phyloP scores from a whole-genome alignment of 2,113 vertebrate species.

The Nothoprocta perdicaria region DNA sequence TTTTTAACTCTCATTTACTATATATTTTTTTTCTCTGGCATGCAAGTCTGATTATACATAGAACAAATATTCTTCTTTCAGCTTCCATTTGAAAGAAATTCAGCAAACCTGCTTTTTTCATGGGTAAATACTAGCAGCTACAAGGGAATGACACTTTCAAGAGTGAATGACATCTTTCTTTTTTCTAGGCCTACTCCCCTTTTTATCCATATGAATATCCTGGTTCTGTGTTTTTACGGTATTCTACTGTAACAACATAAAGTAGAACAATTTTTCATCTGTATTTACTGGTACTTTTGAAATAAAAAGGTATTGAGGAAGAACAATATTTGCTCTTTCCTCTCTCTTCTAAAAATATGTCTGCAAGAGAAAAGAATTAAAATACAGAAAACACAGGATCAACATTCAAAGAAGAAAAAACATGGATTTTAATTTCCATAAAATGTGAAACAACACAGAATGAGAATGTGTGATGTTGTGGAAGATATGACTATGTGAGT shows the following conservation, averaged over 20 bases:
- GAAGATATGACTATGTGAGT: neutral
- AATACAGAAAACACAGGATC: neutral
- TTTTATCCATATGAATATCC: neutral
- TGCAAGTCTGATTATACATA: neutral
- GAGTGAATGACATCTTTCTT: neutral
- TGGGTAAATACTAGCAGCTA: neutral
- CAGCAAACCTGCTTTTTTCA: neutral
- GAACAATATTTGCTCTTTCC: neutral
- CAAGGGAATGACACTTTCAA: neutral
- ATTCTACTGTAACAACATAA: neutral
- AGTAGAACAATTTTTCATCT: neutral
- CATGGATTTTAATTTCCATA: neutral
- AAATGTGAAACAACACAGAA: slow-evolving; percentile 17
- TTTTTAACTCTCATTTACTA: neutral
- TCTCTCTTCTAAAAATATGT: neutral
- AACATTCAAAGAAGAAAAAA: slow-evolving; percentile 22
- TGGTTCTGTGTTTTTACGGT: neutral
- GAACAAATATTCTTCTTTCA: slow-evolving; percentile 1
- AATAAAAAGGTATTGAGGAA: neutral
- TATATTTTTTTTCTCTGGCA: neutral
- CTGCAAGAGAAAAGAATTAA: neutral
- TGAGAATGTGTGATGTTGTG: neutral
- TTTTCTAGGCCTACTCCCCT: neutral
- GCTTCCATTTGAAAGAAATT: slow-evolving; percentile 6
- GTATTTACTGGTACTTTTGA: neutral